Evolutionary conservation across 2,888 invertebrate species (phyloP).

Genomic region (Orthosia gothica): DNA sequence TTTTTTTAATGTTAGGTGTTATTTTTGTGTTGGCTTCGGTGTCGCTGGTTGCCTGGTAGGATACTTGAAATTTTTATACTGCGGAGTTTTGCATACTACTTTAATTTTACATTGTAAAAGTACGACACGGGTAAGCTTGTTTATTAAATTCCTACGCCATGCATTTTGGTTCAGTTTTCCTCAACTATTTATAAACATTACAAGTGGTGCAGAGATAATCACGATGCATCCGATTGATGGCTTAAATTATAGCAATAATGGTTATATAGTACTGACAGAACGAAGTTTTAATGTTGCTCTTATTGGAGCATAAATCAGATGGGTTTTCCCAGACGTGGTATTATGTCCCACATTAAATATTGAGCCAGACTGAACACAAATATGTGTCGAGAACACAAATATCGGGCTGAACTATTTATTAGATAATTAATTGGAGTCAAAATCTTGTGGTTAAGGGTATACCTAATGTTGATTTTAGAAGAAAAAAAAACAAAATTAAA

Average conservation of each 20-base stretch:
- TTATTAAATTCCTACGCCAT: constrained; percentile 15
- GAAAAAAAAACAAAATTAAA: too few species aligned
- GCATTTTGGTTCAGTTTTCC: constrained; percentile 60
- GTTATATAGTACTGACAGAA: not conserved
- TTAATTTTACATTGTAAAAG: not conserved
- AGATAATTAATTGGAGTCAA: not conserved
- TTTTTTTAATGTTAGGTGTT: too few species aligned
- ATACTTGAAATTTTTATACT: too few species aligned
- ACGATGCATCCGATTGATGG: constrained; percentile 33
- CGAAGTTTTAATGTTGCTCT: constrained; percentile 19
- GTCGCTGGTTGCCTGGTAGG: too few species aligned
- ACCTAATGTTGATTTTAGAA: not conserved
- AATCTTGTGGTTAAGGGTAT: not conserved
- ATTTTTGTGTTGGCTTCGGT: too few species aligned
- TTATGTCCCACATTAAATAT: constrained; percentile 2
- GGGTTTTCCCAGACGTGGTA: constrained; percentile 16
- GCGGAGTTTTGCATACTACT: too few species aligned
- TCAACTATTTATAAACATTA: constrained; percentile 63
- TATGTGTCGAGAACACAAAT: constrained; percentile 16
- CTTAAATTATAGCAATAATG: constrained; percentile 11
- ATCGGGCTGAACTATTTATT: constrained; percentile 16
- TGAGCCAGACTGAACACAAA: constrained; percentile 32
- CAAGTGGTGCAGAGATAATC: constrained; percentile 28
- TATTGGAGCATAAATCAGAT: constrained; percentile 6
- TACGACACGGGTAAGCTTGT: not conserved